Base-by-base conservation (phyloP, 1,140 invertebrate species). In the Himalopsyche phryganea region DNA sequence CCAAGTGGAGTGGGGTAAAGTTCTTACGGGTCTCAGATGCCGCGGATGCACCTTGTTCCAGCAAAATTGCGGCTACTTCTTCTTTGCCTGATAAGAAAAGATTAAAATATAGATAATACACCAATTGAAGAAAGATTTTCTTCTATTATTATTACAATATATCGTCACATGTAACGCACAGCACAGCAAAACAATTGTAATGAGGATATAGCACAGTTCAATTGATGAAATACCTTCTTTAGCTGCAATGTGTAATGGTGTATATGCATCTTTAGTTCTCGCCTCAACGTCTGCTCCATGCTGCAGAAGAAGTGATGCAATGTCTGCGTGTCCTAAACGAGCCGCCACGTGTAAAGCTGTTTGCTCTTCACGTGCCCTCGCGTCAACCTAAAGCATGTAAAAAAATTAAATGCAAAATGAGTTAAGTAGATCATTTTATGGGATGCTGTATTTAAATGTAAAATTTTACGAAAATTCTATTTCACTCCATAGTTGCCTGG, bases 1-100 rank as follows among this genome's bases (percentile, higher is more conserved):
- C 95, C 61, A 99, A 83, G 80, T 99, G 97, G 1, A 99, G 81
- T 0, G 96, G 95, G 7, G 95, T 97, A 74, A 99, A 98, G 19
- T 96, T 95, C 79, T 98, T 98, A 70, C 96, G 95, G 2, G 95
- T 98, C 11, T 89, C 88, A 5, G 92, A 86, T 50, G 88, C 86
- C 42, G 96, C 83, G 51, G 89, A 86, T n/a, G 96, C 95, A 54
- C 92, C 91, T 73, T 98, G 86, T 66, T 99, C 96, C 35, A 99
- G 78, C 1, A 99, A 81, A 61, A 96, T 86, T 15, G 87, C 83
- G 10, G 91, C 94, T 18, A 98, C 92, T 81, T 82, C 80, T 63
- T 81, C 77, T 68, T 82, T 81, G 10, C 80, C 86, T 76, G 52
- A 5, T 28, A 9, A 28, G 23, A 28, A 3, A 28, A 3, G 9